phyloP scores from a whole-genome alignment of 2,888 invertebrate genomes.

The Gisinianus flammeolus region DNA sequence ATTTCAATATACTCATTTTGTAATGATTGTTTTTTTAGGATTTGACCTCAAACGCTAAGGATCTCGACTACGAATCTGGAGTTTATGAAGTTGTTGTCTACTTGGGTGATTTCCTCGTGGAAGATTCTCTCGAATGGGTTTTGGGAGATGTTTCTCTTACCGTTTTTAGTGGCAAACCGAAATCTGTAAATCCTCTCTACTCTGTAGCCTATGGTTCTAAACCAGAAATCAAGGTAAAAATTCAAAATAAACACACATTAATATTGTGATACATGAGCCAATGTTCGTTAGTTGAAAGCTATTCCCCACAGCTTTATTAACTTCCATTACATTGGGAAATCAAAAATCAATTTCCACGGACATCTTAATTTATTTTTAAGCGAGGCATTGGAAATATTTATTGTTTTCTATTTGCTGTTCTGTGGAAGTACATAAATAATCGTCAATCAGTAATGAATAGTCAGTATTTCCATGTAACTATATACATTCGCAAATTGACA shows the following conservation, averaged over 20 bases:
- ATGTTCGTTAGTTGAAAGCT: slow-evolving; percentile 52
- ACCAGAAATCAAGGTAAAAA: slow-evolving; percentile 68
- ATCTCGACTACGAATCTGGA: slow-evolving; percentile 78
- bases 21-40: slow-evolving; percentile 67
- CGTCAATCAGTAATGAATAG: too few relatives aligned
- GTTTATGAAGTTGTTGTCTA: slow-evolving; percentile 81
- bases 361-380: neutral
- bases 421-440: neutral
- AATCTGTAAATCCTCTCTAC: slow-evolving; percentile 58
- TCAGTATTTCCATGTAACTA: too few relatives aligned
- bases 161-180: slow-evolving; percentile 67
- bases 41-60: slow-evolving; percentile 77
- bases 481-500: too few relatives aligned
- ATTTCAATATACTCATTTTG: slow-evolving; percentile 19
- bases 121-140: slow-evolving; percentile 87
- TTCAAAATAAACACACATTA: neutral
- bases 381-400: neutral
- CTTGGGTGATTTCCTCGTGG: slow-evolving; percentile 88
- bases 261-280: slow-evolving; percentile 40
- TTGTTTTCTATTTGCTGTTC: neutral
- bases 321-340: slow-evolving; percentile 63
- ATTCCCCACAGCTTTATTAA: slow-evolving; percentile 59
- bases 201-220: slow-evolving; percentile 64
- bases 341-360: slow-evolving; percentile 51
- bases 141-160: slow-evolving; percentile 79